Conservation (phyloP, 2,797 vertebrate genomes). For the Molossus molossus region DNA sequence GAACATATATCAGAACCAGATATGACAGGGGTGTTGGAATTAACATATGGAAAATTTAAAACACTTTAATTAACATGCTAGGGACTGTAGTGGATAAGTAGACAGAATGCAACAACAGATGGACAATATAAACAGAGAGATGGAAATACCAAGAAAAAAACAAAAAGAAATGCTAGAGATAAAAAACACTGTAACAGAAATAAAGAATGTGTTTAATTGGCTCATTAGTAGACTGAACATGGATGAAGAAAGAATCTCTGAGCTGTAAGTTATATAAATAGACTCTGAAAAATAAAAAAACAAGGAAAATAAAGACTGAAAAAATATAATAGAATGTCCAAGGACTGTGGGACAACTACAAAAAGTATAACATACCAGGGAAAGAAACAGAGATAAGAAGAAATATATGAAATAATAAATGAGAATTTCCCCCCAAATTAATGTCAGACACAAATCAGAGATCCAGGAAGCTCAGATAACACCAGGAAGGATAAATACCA, state of each 20-base stretch:
- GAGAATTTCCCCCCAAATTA: conserved; percentile 7
- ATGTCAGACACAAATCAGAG: not conserved
- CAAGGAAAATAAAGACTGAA: not conserved
- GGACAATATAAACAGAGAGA: not conserved
- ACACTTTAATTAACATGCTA: not conserved
- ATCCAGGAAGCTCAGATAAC: not conserved
- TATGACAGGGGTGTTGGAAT: not conserved
- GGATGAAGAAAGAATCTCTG: not conserved
- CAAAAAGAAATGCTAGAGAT: not conserved
- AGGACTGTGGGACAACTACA: not conserved
- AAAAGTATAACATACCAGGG: not conserved
- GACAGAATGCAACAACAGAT: not conserved
- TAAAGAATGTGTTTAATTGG: not conserved
- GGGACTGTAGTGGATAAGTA: not conserved
- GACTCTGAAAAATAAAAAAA: not conserved
- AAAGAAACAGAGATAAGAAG: not conserved
- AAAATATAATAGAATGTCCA: not conserved
- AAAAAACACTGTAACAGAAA: not conserved
- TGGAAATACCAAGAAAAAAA: conserved; percentile 3
- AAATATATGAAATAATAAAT: not conserved
- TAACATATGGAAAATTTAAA: not conserved
- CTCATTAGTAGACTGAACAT: not conserved
- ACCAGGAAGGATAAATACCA: not conserved
- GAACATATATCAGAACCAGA: not conserved
- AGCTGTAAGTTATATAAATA: not conserved